Conservation (phyloP, 2,113 vertebrate genomes). For the Nesoenas mayeri region DNA sequence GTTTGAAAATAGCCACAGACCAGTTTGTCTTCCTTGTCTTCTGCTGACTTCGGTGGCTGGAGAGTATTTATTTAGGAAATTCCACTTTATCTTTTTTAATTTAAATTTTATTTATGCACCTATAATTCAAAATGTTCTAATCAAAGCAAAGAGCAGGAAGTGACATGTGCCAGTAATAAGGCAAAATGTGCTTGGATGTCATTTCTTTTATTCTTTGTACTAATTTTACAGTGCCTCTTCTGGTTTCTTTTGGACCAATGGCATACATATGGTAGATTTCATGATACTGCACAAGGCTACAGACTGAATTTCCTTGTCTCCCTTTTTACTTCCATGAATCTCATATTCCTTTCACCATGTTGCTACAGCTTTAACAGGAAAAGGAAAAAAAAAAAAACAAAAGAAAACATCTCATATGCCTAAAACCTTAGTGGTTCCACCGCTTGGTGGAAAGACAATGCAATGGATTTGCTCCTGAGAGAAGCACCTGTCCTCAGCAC, state of each 20-base stretch:
- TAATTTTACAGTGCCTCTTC: neutral
- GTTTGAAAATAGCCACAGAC: neutral
- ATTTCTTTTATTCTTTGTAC: neutral
- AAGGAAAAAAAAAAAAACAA: neutral
- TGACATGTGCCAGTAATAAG: neutral
- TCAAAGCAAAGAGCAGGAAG: neutral
- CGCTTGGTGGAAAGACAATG: neutral
- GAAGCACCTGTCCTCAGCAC: neutral
- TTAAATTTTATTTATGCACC: accelerated
- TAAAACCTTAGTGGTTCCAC: neutral
- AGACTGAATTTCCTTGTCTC: neutral
- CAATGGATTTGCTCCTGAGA: neutral
- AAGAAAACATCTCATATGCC: neutral
- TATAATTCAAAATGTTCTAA: neutral
- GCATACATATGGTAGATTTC: neutral
- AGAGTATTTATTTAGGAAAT: neutral
- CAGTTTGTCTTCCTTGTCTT: neutral
- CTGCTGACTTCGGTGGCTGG: neutral
- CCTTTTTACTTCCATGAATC: neutral
- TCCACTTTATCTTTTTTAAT: neutral
- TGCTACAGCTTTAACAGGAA: neutral
- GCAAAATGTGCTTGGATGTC: neutral
- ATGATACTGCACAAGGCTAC: neutral
- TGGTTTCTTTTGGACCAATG: neutral
- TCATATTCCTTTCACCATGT: neutral